These are phyloP conservation scores for Eupsilia transversa DNA, from an alignment of 2,888 invertebrate genomes.

Conservation along the genomic window DNA sequence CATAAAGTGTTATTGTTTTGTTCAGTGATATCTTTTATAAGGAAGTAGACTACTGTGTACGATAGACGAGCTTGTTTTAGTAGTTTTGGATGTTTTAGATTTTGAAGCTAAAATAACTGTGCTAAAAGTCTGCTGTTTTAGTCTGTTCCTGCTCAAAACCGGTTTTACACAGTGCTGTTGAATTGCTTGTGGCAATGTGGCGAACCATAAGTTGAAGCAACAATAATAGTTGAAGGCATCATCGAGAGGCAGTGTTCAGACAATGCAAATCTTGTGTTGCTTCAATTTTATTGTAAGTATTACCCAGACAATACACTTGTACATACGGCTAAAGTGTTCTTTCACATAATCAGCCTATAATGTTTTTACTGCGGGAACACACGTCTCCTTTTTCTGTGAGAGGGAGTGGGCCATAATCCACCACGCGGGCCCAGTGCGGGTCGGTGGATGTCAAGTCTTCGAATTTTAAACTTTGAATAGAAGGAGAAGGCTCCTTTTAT, in stretches of 20 bases:
- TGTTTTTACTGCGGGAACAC: too few species aligned
- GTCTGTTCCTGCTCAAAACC: neutral
- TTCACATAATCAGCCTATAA: too few species aligned
- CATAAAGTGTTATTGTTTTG: constrained; percentile 39
- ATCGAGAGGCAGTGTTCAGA: neutral
- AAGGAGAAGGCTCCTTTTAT: too few species aligned
- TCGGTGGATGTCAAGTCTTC: too few species aligned
- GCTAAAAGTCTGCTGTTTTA: too few species aligned
- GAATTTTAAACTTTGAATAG: too few species aligned
- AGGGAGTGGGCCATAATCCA: too few species aligned
- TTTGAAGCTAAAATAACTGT: neutral
- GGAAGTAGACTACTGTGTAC: neutral
- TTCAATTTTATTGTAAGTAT: neutral
- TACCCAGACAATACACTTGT: neutral
- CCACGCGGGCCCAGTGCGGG: too few species aligned
- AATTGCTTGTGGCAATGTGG: neutral
- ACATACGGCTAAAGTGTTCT: neutral
- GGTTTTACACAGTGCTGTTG: neutral
- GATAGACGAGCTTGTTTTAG: neutral
- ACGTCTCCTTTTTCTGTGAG: too few species aligned
- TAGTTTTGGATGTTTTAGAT: neutral
- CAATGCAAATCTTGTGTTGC: neutral
- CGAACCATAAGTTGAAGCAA: neutral
- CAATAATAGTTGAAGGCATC: neutral
- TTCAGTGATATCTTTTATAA: constrained; percentile 6